Evolutionary conservation across 2,797 vertebrate species (phyloP).

Genomic region (Labroides dimidiatus): DNA sequence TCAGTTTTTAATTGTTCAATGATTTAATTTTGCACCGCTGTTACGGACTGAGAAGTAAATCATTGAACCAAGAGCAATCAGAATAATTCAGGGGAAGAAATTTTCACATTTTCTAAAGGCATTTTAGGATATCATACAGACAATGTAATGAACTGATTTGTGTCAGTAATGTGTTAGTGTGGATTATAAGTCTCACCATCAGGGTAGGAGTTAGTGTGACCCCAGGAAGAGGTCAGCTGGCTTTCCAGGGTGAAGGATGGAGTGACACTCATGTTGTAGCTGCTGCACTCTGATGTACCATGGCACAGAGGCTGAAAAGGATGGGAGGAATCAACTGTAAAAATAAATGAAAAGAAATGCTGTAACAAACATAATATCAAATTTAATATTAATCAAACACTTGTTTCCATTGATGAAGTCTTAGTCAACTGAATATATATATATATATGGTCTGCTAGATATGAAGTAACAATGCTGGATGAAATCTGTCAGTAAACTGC

Average conservation of each 20-base stretch:
- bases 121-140: conserved; percentile 31
- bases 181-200: conserved; percentile 75
- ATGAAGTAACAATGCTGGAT: too few species aligned
- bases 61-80: conserved; percentile 48
- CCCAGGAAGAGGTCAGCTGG: conserved; percentile 79
- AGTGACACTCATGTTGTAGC: conserved; percentile 81
- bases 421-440: too few species aligned
- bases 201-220: conserved; percentile 66
- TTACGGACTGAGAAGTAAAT: conserved; percentile 29
- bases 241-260: conserved; percentile 75
- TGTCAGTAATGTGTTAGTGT: conserved; percentile 6
- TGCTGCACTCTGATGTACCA: conserved; percentile 77
- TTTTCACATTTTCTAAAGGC: conserved; percentile 38
- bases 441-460: too few species aligned
- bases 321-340: conserved; percentile 17
- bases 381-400: too few species aligned
- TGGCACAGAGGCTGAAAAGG: conserved; percentile 73
- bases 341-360: not conserved
- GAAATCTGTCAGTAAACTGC: too few species aligned
- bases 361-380: not conserved
- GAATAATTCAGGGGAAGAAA: conserved; percentile 32
- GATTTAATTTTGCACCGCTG: conserved; percentile 42
- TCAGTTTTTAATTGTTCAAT: conserved; percentile 47
- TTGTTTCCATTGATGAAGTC: too few species aligned
- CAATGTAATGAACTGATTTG: conserved; percentile 43